A percentile compares a stretch with the other conserved stretches of the same genome.
These are phyloP conservation scores for Ctenicera cuprea DNA, from an alignment of 2,888 invertebrate species.

Conservation along the genomic window DNA sequence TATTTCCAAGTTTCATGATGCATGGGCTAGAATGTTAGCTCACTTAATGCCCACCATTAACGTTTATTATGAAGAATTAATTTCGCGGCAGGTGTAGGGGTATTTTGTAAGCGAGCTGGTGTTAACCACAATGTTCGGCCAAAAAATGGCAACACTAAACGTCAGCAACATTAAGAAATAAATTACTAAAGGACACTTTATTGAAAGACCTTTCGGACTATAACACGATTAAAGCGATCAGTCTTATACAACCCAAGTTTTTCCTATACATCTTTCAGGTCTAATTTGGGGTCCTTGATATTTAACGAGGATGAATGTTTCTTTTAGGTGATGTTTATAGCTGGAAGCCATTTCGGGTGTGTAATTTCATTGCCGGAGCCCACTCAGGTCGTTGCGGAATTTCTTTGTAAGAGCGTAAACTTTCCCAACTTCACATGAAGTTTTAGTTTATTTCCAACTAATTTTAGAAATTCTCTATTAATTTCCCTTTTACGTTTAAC, in stretches of 20 bases:
- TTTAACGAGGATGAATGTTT: conserved; percentile 39
- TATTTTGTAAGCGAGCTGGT: neutral
- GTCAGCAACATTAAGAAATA: no score
- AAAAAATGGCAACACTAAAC: no score
- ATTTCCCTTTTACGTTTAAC: no score
- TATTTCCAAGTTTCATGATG: no score
- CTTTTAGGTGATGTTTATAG: conserved; percentile 32
- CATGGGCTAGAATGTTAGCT: neutral
- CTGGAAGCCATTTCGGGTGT: conserved; percentile 14
- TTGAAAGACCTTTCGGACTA: conserved; percentile 3
- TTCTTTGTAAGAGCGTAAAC: no score
- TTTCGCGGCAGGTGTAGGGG: neutral
- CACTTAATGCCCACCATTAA: neutral
- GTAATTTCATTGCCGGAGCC: conserved; percentile 16
- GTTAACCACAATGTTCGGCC: neutral
- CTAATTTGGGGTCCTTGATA: conserved; percentile 33
- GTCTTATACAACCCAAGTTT: conserved; percentile 30
- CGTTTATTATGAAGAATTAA: conserved; percentile 1
- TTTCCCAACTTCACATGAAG: no score
- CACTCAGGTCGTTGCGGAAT: neutral
- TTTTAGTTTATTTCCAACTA: no score
- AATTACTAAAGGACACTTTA: neutral
- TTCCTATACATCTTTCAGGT: conserved; percentile 38
- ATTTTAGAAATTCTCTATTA: no score
- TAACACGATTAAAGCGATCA: conserved; percentile 31